Evolutionary conservation across 2,888 invertebrate genomes (phyloP).

Genomic region (Micropterix aruncella): DNA sequence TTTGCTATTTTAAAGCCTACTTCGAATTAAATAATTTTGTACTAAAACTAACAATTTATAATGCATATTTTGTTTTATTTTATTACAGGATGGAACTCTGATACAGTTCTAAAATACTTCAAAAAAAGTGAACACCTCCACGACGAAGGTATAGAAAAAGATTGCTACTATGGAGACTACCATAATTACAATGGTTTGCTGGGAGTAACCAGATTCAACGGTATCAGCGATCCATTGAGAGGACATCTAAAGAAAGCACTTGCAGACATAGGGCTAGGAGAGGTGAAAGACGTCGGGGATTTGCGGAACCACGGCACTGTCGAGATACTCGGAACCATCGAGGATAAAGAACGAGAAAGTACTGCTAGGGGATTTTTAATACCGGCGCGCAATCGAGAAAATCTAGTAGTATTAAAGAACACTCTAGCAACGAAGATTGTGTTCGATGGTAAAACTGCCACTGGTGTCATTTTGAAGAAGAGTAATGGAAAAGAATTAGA

Average conservation of each 20-base stretch:
- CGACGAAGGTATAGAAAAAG: neutral
- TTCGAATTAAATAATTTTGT: too few species aligned
- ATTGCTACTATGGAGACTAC: neutral
- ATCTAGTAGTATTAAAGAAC: constrained; percentile 16
- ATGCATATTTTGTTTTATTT: too few species aligned
- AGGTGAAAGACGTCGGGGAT: neutral
- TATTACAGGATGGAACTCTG: neutral
- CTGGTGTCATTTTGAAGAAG: constrained; percentile 15
- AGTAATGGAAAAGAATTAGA: constrained; percentile 14
- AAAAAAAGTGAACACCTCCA: neutral
- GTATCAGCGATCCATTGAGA: neutral
- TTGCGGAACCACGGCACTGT: neutral
- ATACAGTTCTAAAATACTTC: neutral
- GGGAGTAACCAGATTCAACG: neutral
- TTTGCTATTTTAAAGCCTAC: too few species aligned
- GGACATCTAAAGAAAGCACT: neutral
- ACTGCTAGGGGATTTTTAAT: neutral
- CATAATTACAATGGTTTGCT: neutral
- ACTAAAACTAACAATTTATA: too few species aligned
- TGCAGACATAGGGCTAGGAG: neutral
- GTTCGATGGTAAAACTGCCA: constrained; percentile 14
- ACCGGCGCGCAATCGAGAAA: constrained; percentile 9
- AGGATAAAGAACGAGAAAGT: neutral
- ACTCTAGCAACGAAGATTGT: constrained; percentile 16
- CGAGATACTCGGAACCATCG: neutral